phyloP scores from a whole-genome alignment of 1,140 invertebrate species.

The Aphaenogaster rudis region DNA sequence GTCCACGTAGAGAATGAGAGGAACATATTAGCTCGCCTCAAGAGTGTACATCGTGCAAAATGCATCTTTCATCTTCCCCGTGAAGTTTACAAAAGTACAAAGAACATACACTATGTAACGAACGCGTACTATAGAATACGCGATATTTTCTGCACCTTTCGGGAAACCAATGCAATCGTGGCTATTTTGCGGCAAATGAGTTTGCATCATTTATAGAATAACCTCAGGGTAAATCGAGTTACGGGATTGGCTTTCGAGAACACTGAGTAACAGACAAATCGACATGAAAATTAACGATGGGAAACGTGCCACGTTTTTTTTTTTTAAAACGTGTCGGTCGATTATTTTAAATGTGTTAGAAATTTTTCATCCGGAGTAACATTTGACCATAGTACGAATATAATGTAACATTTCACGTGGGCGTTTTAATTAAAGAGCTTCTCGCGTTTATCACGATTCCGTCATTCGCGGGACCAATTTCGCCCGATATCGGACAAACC shows the following conservation, averaged over 20 bases:
- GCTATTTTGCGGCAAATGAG: background rate
- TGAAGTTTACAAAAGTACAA: background rate
- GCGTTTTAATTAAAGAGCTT: slow-evolving; percentile 36
- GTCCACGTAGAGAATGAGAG: background rate
- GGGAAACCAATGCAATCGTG: background rate
- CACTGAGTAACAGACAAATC: background rate
- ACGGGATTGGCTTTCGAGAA: background rate
- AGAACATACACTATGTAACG: background rate
- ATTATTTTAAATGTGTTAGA: background rate
- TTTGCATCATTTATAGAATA: slow-evolving; percentile 13
- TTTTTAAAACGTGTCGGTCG: background rate
- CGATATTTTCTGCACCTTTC: slow-evolving; percentile 7
- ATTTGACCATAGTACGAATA: background rate
- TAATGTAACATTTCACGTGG: background rate
- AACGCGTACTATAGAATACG: background rate
- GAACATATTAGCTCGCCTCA: background rate
- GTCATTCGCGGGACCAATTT: slow-evolving; percentile 10
- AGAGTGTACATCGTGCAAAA: background rate
- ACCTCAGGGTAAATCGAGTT: background rate
- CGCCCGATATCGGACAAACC: slow-evolving; percentile 1
- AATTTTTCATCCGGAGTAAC: background rate
- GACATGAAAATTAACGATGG: background rate
- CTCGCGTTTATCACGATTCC: slow-evolving; percentile 10
- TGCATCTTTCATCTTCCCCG: slow-evolving; percentile 16
- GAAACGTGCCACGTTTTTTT: background rate